A percentile compares a stretch with the other conserved stretches of the same genome.
Evolutionary conservation across 2,888 invertebrate genomes (phyloP).

Genomic region (Melinaea menophilus): DNA sequence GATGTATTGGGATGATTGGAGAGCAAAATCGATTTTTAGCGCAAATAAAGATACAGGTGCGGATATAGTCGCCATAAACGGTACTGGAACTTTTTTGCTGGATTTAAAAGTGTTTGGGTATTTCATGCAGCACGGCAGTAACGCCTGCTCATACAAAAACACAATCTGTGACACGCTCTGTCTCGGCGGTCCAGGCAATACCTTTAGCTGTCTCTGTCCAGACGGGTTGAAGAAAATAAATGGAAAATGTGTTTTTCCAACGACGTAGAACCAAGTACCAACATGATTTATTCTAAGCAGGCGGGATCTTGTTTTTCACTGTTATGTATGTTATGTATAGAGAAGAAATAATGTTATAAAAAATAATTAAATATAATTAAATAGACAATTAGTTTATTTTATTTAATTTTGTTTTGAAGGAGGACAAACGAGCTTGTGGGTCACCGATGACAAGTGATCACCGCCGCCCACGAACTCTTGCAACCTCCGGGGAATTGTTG

Average conservation of each 20-base stretch:
- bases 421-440: too few species aligned
- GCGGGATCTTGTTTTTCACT: constrained; percentile 73
- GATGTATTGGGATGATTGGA: constrained; percentile 96
- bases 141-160: constrained; percentile 80
- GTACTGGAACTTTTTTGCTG: constrained; percentile 85
- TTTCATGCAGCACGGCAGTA: constrained; percentile 85
- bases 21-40: constrained; percentile 85
- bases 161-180: constrained; percentile 86
- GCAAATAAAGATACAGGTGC: constrained; percentile 87
- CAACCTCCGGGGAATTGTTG: too few species aligned
- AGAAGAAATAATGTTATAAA: background rate
- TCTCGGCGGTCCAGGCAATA: constrained; percentile 83
- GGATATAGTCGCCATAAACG: constrained; percentile 78
- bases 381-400: too few species aligned
- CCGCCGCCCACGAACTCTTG: too few species aligned
- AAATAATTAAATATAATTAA: too few species aligned
- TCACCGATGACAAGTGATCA: too few species aligned
- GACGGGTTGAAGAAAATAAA: constrained; percentile 80
- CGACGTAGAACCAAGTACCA: constrained; percentile 77
- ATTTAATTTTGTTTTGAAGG: too few species aligned
- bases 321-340: constrained; percentile 55
- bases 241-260: constrained; percentile 88
- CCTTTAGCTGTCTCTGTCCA: constrained; percentile 87
- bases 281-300: constrained; percentile 83
- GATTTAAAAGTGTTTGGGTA: constrained; percentile 89